Percentiles rank a stretch among this genome's conserved stretches.
Evolutionary conservation across 2,113 vertebrate species (phyloP).

Genomic region (Orientallactaga bullata): DNA sequence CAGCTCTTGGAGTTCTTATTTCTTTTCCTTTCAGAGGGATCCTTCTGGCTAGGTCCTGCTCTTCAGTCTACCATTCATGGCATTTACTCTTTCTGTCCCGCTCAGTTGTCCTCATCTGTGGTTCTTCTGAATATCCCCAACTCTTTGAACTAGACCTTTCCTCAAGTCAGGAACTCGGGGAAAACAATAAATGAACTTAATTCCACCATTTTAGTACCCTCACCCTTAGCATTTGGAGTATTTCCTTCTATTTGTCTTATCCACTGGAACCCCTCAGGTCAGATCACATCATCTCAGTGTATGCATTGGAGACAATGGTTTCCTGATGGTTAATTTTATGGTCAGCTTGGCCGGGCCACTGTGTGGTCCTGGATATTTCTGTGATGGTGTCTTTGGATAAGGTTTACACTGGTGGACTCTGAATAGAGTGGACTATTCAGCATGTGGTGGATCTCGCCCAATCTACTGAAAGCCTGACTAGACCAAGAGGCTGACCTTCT

Average conservation of each 20-base stretch:
- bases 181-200: neutral
- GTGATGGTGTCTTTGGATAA: neutral
- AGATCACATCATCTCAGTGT: neutral
- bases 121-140: neutral
- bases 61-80: neutral
- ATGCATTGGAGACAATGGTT: neutral
- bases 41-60: neutral
- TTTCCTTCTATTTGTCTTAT: constrained; percentile 35
- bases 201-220: neutral
- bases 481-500: neutral
- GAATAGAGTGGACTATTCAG: neutral
- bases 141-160: constrained; percentile 26
- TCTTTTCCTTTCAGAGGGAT: neutral
- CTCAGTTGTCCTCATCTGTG: neutral
- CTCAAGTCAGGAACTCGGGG: constrained; percentile 19
- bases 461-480: neutral
- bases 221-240: neutral
- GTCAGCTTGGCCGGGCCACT: neutral
- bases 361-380: neutral
- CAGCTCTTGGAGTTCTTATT: neutral
- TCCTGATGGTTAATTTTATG: neutral
- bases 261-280: neutral
- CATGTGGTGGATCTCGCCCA: neutral
- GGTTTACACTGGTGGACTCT: neutral
- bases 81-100: neutral